Conservation (phyloP, 2,113 vertebrate genomes). For the Lepus timidus region DNA sequence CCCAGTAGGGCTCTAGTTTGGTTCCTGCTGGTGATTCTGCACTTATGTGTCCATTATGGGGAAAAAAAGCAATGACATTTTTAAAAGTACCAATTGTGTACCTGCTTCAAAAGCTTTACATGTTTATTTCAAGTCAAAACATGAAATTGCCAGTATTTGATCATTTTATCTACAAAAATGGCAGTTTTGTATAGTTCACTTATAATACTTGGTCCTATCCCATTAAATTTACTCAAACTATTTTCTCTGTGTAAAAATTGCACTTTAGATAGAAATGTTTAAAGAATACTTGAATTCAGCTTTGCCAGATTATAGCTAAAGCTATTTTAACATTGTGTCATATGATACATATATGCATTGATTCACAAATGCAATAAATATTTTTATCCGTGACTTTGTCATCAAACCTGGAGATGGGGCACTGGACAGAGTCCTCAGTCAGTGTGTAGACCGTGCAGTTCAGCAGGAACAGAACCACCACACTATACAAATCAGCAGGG, state of each 20-base stretch:
- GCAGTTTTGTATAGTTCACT: not conserved
- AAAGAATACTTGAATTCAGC: not conserved
- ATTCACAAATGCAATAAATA: not conserved
- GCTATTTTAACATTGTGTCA: not conserved
- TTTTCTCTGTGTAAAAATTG: constrained; percentile 12
- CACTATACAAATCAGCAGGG: constrained; percentile 53
- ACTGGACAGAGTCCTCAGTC: not conserved
- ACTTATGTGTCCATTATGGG: not conserved
- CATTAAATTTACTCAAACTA: not conserved
- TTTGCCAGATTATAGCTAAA: not conserved
- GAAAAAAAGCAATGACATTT: not conserved
- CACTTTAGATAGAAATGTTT: not conserved
- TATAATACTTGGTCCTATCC: not conserved
- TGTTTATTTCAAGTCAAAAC: constrained; percentile 13
- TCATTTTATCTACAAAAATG: not conserved
- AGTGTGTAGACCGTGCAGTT: not conserved
- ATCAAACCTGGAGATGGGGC: not conserved
- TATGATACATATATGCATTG: not conserved
- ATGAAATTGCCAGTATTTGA: not conserved
- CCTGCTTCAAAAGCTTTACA: not conserved
- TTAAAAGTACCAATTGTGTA: not conserved
- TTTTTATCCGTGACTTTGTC: not conserved
- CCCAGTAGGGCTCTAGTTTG: not conserved
- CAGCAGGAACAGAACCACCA: constrained; percentile 56
- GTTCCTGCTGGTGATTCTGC: not conserved